phyloP scores from a whole-genome alignment of 2,113 vertebrate genomes.

The Mobula hypostoma region DNA sequence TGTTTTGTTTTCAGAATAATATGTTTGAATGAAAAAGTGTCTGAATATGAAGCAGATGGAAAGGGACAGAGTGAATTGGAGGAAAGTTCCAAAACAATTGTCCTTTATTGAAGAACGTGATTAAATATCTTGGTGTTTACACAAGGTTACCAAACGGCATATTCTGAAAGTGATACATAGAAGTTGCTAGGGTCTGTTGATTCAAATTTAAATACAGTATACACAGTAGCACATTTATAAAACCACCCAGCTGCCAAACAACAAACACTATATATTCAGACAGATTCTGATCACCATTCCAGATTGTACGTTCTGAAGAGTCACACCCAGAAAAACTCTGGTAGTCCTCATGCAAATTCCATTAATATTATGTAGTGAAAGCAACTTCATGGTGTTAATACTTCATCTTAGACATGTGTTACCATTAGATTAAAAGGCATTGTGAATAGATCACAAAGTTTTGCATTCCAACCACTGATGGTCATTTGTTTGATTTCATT shows the following conservation, averaged over 20 bases:
- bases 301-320: background rate
- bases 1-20: background rate
- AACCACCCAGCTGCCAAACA: conserved; percentile 8
- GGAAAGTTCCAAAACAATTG: background rate
- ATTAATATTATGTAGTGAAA: background rate
- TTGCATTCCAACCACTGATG: background rate
- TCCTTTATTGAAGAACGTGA: background rate
- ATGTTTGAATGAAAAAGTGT: background rate
- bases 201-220: conserved; percentile 2
- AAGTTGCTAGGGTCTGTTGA: background rate
- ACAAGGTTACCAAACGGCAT: background rate
- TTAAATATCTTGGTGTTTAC: background rate
- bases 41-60: background rate
- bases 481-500: background rate
- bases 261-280: background rate
- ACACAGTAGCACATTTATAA: conserved; percentile 12
- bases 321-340: background rate
- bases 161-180: background rate
- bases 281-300: background rate
- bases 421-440: background rate
- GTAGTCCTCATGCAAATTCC: background rate
- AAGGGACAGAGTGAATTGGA: background rate
- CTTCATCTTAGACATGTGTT: background rate
- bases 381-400: background rate
- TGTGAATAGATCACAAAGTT: background rate